Evolutionary conservation across 1,140 invertebrate species (phyloP).

Genomic region (Gonatopus flavifemur): DNA sequence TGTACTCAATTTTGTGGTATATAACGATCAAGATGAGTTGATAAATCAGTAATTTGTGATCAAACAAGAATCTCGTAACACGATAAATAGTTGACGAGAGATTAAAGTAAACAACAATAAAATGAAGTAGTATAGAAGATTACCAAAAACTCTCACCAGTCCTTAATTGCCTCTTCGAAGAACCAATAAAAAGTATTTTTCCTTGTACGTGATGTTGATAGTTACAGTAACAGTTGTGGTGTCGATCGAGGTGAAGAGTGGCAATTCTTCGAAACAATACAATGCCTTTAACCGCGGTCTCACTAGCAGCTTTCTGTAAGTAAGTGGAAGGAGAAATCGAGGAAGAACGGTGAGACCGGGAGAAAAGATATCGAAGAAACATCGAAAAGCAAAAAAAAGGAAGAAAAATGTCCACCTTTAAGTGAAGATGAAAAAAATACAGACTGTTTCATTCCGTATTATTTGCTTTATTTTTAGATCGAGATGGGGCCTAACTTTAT

Average conservation of each 20-base stretch:
- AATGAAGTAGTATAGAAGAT: neutral
- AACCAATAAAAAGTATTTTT: slow-evolving; percentile 45
- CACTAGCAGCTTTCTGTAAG: no score
- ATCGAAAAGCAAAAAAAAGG: slow-evolving; percentile 3
- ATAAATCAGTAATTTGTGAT: no score
- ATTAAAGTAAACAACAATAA: no score
- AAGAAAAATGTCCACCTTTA: no score
- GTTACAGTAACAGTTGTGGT: neutral
- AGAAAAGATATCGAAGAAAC: slow-evolving; percentile 7
- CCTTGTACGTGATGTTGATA: neutral
- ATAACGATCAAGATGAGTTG: no score
- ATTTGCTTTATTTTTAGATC: no score
- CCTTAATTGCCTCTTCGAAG: slow-evolving; percentile 36
- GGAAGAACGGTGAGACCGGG: slow-evolving; percentile 7
- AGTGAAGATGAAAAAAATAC: no score
- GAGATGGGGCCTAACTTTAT: no score
- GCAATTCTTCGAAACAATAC: slow-evolving; percentile 15
- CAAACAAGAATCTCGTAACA: no score
- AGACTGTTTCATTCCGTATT: no score
- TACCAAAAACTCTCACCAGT: neutral
- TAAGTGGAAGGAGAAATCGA: slow-evolving; percentile 12
- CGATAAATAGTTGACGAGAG: no score
- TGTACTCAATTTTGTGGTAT: no score
- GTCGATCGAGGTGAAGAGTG: neutral
- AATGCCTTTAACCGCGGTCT: slow-evolving; percentile 13